Evolutionary conservation across 2,797 vertebrate species (phyloP).

Genomic region (Adrianichthys oophorus): DNA sequence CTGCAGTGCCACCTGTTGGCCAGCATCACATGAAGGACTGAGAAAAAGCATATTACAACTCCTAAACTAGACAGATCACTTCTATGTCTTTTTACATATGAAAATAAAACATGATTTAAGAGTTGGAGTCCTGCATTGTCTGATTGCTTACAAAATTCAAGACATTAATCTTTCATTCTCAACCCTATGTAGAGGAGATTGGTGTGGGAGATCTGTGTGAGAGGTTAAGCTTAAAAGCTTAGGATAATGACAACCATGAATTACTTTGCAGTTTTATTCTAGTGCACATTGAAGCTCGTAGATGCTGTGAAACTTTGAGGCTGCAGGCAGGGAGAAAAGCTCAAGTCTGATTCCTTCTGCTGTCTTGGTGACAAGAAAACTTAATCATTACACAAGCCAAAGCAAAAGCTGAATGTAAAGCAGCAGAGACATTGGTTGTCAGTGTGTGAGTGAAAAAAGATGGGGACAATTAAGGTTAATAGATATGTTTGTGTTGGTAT

Average conservation of each 20-base stretch:
- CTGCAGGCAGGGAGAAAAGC: conserved; percentile 60
- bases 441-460: conserved; percentile 11
- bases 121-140: conserved; percentile 1
- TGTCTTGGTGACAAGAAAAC: conserved; percentile 67
- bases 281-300: conserved; percentile 57
- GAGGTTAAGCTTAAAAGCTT: conserved; percentile 60
- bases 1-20: conserved; percentile 71
- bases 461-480: conserved; percentile 45
- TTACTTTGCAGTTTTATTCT: conserved; percentile 65
- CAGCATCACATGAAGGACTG: not conserved
- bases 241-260: conserved; percentile 66
- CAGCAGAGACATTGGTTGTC: conserved; percentile 35
- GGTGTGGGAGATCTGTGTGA: conserved; percentile 59
- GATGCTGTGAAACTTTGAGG: conserved; percentile 56
- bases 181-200: conserved; percentile 35
- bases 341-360: conserved; percentile 68
- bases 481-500: conserved; percentile 51
- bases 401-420: conserved; percentile 69
- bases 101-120: conserved; percentile 30
- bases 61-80: conserved; percentile 41
- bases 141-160: conserved; percentile 32
- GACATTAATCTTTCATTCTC: conserved; percentile 38
- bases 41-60: conserved; percentile 29
- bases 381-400: conserved; percentile 63
- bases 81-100: conserved; percentile 46